These are phyloP conservation scores for Cosmia pyralina DNA, from an alignment of 2,888 invertebrate genomes.

Conservation along the genomic window DNA sequence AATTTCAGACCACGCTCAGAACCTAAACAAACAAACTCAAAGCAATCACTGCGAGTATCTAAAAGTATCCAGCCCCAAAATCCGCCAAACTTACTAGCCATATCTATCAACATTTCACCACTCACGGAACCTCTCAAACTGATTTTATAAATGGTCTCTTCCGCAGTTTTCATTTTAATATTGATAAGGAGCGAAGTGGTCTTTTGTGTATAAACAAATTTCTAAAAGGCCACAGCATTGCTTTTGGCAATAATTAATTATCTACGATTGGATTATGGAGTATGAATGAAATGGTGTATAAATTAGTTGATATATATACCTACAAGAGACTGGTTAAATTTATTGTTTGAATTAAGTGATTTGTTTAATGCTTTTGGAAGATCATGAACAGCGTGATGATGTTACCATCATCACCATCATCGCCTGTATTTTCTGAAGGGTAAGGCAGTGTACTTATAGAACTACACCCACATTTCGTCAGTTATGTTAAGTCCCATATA, in stretches of 20 bases:
- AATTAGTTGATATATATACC: constrained; percentile 14
- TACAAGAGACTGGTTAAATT: constrained; percentile 19
- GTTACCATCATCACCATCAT: no score
- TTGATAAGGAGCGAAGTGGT: constrained; percentile 74
- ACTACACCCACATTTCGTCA: no score
- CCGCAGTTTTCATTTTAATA: constrained; percentile 76
- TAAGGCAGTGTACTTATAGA: no score
- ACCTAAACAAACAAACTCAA: constrained; percentile 9
- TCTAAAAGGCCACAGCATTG: constrained; percentile 50
- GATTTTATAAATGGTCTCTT: constrained; percentile 75
- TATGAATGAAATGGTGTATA: constrained; percentile 24
- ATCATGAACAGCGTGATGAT: not conserved
- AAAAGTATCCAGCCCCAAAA: constrained; percentile 5
- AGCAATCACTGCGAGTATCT: constrained; percentile 30
- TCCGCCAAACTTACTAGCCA: constrained; percentile 29
- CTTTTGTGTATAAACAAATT: constrained; percentile 73
- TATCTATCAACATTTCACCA: constrained; percentile 16
- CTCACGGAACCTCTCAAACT: constrained; percentile 36
- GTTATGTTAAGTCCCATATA: no score
- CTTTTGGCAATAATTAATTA: constrained; percentile 75
- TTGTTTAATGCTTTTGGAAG: constrained; percentile 5
- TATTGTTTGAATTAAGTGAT: constrained; percentile 4
- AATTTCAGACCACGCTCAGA: not conserved
- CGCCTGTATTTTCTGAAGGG: no score
- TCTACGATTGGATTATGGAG: constrained; percentile 56